Conservation (phyloP, 2,797 vertebrate species). For the Fistularia tabacaria region DNA sequence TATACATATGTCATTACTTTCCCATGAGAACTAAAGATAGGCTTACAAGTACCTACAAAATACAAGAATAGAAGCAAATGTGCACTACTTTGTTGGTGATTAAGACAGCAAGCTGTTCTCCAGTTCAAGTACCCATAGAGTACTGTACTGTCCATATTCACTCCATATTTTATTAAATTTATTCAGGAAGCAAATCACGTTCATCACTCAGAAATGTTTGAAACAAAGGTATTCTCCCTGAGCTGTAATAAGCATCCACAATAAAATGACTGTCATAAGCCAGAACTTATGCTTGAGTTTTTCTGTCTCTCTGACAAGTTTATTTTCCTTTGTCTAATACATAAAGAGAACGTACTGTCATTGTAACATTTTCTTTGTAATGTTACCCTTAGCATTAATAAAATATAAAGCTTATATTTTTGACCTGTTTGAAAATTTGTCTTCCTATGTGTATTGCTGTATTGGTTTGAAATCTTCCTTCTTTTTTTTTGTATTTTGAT, state of each 20-base stretch:
- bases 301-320: not conserved
- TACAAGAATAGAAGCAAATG: conserved; percentile 32
- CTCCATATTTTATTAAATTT: too few species aligned
- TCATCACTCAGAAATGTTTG: conserved; percentile 3
- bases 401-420: too few species aligned
- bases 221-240: conserved; percentile 2
- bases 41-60: not conserved
- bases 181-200: not conserved
- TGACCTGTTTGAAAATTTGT: conserved; percentile 14
- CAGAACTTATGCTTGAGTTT: not conserved
- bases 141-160: too few species aligned
- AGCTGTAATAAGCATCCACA: conserved; percentile 1
- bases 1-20: conserved; percentile 55
- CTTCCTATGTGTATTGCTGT: conserved; percentile 2
- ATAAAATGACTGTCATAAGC: conserved; percentile 7
- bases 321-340: conserved; percentile 10
- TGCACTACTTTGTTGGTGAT: not conserved
- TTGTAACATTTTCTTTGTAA: too few species aligned
- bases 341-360: too few species aligned
- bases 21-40: conserved; percentile 46
- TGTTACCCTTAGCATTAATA: too few species aligned
- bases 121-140: too few species aligned
- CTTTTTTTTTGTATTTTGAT: conserved; percentile 18
- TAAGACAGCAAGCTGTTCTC: too few species aligned
- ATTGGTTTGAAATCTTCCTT: conserved; percentile 13